Base-by-base conservation (phyloP, 2,797 vertebrate species). In the Rhynchonycteris naso region DNA sequence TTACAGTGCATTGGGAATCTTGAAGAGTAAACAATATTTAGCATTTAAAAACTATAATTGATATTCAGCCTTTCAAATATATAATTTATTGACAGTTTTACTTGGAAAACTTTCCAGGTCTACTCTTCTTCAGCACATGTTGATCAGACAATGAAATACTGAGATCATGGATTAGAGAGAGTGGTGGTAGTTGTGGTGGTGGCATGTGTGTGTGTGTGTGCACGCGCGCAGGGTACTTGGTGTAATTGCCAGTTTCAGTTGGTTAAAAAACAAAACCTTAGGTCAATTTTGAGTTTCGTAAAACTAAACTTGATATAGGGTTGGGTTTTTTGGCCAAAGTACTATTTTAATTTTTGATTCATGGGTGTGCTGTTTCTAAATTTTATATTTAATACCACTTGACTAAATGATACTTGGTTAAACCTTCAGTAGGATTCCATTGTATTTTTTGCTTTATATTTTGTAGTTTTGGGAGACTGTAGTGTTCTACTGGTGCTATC, bases 31-130 rank as follows among this genome's bases (percentile, higher is more conserved):
- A 30, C 35, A 59, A 2, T 79, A 47, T 33, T 95, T 50, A 63
- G 16, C 24, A 79, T 92, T 96, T 94, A 18, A 96, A 43, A 92
- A 93, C 54, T 94, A 92, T 26, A 87, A 33, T 81, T 79, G 43
- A 2, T 79, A 47, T 33, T 95, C 54, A 63, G 16, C 24, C 74
- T 92, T 96, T 94, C 21, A 96, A 43, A 92, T 93, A 59, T 94
- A 92, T 26, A 87, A 33, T 81, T 79, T 18, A 72, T 66, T 47
- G 58, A 69, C 19, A 85, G 43, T 82, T 87, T 88, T 92, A 26
- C 72, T n/a, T 79, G 22, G 28, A 76, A 85, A 15, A 66, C 43
- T 81, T 88, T 72, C 2, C 52, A 94, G 24, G 7, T 61, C 50
- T 81, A 1, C 13, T 66, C 5, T 78, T 85, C n/a, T 15, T 74